phyloP scores from a whole-genome alignment of 1,140 invertebrate species.

The Halotydeus destructor region DNA sequence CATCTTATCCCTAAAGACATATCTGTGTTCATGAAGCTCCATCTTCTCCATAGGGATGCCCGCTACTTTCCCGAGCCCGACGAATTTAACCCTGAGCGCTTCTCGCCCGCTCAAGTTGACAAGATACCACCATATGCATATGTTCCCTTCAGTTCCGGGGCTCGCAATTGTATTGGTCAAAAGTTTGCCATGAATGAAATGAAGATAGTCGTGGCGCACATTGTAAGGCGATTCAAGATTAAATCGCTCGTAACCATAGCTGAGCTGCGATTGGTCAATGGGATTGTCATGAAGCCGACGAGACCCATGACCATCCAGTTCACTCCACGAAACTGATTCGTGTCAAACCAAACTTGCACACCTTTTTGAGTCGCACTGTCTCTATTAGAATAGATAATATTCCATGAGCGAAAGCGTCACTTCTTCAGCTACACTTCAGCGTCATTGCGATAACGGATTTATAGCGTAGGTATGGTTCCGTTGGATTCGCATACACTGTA shows the following conservation, averaged over 20 bases:
- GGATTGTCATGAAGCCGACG: background rate
- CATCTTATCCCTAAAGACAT: conserved; percentile 30
- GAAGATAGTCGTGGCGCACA: conserved; percentile 25
- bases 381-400: too few species aligned
- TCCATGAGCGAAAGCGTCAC: too few species aligned
- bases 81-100: conserved; percentile 38
- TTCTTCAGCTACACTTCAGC: too few species aligned
- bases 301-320: too few species aligned
- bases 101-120: conserved; percentile 6
- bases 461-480: too few species aligned
- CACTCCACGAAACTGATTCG: too few species aligned
- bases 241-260: conserved; percentile 17
- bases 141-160: conserved; percentile 6
- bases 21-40: conserved; percentile 34
- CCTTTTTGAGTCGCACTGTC: too few species aligned
- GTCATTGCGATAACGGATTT: too few species aligned
- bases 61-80: conserved; percentile 35
- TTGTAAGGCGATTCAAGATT: conserved; percentile 24
- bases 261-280: conserved; percentile 6
- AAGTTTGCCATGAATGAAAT: background rate
- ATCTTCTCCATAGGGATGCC: conserved; percentile 38
- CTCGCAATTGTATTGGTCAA: conserved; percentile 1
- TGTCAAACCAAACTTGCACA: too few species aligned
- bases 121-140: conserved; percentile 6
- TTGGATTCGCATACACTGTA: too few species aligned